Percentiles rank a stretch among this genome's conserved stretches.
phyloP scores from a whole-genome alignment of 2,888 invertebrate species.

The Brachylomia viminalis region DNA sequence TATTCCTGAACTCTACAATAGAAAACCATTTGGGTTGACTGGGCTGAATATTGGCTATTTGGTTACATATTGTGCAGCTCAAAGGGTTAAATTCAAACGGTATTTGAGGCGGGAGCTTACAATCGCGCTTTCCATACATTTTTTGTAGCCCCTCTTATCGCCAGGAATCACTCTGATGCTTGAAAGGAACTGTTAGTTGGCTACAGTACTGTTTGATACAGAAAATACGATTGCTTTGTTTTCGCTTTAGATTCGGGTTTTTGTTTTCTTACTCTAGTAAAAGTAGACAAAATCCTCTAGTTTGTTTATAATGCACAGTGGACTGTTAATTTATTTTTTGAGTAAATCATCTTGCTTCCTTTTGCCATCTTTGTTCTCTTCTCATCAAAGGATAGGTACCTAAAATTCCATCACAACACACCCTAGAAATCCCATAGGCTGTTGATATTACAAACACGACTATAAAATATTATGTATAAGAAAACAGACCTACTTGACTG shows the following conservation, averaged over 20 bases:
- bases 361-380: too few species aligned
- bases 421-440: too few species aligned
- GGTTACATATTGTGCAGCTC: slow-evolving; percentile 20
- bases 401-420: too few species aligned
- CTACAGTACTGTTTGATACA: not conserved
- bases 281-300: not conserved
- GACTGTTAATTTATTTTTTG: too few species aligned
- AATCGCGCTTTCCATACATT: slow-evolving; percentile 12
- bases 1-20: slow-evolving; percentile 23
- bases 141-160: not conserved
- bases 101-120: not conserved
- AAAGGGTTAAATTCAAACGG: slow-evolving; percentile 15
- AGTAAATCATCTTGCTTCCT: too few species aligned
- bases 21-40: slow-evolving; percentile 1
- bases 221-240: not conserved
- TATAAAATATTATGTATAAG: too few species aligned
- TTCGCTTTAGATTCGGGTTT: not conserved
- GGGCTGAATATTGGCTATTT: slow-evolving; percentile 34
- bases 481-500: too few species aligned
- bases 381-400: too few species aligned
- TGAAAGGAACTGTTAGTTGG: slow-evolving; percentile 10
- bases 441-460: too few species aligned
- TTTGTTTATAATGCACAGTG: too few species aligned
- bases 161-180: slow-evolving; percentile 8
- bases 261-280: not conserved